phyloP scores from a whole-genome alignment of 2,888 invertebrate species.

The Drosophila tripunctata region DNA sequence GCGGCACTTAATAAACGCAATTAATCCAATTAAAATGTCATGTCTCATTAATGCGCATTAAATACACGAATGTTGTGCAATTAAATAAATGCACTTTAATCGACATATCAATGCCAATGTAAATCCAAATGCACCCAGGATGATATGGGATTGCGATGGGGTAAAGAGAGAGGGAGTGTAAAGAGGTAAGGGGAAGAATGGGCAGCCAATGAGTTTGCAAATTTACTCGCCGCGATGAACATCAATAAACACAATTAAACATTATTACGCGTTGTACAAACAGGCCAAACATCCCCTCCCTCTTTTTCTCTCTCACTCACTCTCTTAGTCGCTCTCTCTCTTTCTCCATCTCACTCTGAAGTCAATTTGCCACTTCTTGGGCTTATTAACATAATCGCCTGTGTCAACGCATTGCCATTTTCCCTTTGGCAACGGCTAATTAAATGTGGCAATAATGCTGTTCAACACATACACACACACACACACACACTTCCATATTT shows the following conservation, averaged over 20 bases:
- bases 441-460: slow-evolving; percentile 65
- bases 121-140: slow-evolving; percentile 27
- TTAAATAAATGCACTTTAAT: slow-evolving; percentile 75
- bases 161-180: neutral
- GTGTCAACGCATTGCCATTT: slow-evolving; percentile 62
- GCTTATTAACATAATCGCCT: slow-evolving; percentile 72
- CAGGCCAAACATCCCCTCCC: slow-evolving; percentile 1
- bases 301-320: neutral
- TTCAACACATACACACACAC: slow-evolving; percentile 4
- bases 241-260: slow-evolving; percentile 72
- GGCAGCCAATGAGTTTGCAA: slow-evolving; percentile 43
- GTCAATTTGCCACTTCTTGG: slow-evolving; percentile 23
- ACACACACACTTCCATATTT: neutral
- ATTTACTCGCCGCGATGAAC: slow-evolving; percentile 55
- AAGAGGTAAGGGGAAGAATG: neutral
- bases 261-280: slow-evolving; percentile 37
- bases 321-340: neutral
- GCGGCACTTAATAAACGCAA: slow-evolving; percentile 70
- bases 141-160: neutral
- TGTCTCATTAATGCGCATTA: slow-evolving; percentile 75
- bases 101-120: slow-evolving; percentile 55
- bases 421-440: slow-evolving; percentile 57
- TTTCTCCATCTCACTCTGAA: neutral
- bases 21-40: slow-evolving; percentile 79
- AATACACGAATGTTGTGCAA: slow-evolving; percentile 66